Base-by-base conservation (phyloP, 2,888 invertebrate species). In the Brenthis hecate region DNA sequence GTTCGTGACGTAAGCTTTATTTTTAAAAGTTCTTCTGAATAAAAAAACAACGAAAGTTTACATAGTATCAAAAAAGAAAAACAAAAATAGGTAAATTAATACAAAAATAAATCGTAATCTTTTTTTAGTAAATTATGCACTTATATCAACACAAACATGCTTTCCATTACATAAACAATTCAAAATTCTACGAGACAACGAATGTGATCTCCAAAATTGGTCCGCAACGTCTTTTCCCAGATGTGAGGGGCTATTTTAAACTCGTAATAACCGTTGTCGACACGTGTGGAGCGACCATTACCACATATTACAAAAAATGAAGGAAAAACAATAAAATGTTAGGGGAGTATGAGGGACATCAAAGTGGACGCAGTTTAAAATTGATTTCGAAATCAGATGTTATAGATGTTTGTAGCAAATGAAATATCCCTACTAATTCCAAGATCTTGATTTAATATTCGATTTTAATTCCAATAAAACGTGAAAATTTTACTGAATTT, bases 221-320 rank as follows among this genome's bases (percentile, higher is more conserved):
- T 83, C 84, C 82, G 78, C 85, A 80, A 76, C 81, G 76, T 69
- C 77, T 75, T 75, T 75, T 78, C 74, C 78, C 80, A 81, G 80
- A 82, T 87, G 86, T 85, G 86, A 82, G 80, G 77, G 87, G 92
- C 89, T 92, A 92, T 92, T 92, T 92, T 92, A 91, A 92, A 92
- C 92, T 89, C 92, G 86, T 92, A 91, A 89, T 88, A 92, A 89
- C 89, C 85, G 85, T 85, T 85, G 88, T 84, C 91, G 85, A 84
- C 92, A 92, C 91, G 91, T 92, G 91, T 92, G 92, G 84, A 84
- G 79, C 85, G 85, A 84, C 91, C 91, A 92, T 92, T 92, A 92
- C 90, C 92, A 89, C 92, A 91, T 92, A 92, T 92, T 92, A 92
- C 91, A 91, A 91, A 92, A 92, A 92, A 89, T 86, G 85, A 72